A percentile compares a stretch with the other conserved stretches of the same genome.
These are phyloP conservation scores for Epirrhoe alternata DNA, from an alignment of 2,888 invertebrate genomes.

Conservation along the genomic window DNA sequence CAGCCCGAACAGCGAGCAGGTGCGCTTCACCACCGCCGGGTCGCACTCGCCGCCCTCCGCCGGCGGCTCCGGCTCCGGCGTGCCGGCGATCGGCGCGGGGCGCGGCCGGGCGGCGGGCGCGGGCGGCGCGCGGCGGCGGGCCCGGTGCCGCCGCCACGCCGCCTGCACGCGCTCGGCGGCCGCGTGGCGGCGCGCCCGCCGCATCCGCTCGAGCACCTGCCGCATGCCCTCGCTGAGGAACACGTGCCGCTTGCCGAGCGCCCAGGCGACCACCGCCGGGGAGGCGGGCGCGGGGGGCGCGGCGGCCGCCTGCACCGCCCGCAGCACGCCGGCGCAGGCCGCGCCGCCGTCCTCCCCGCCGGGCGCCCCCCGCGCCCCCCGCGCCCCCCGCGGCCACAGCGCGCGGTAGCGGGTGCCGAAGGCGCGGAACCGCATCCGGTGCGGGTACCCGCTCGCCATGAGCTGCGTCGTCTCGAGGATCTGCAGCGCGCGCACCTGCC, in stretches of 20 bases:
- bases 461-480: conserved; percentile 97
- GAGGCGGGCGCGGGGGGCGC: conserved; percentile 91
- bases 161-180: conserved; percentile 26
- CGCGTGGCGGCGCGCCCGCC: conserved; percentile 25
- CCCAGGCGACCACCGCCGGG: conserved; percentile 90
- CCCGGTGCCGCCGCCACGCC: conserved; percentile 91
- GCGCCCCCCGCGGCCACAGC: conserved; percentile 91
- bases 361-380: conserved; percentile 85
- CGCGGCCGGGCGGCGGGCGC: conserved; percentile 88
- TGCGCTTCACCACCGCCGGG: conserved; percentile 94
- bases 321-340: conserved; percentile 90
- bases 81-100: conserved; percentile 95
- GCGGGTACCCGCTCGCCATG: conserved; percentile 98
- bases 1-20: conserved; percentile 94
- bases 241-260: conserved; percentile 95
- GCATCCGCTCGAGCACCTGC: conserved; percentile 84
- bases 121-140: conserved; percentile 77
- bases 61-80: conserved; percentile 94
- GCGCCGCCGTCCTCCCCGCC: conserved; percentile 88
- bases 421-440: conserved; percentile 97
- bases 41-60: conserved; percentile 94
- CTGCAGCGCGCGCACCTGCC: conserved; percentile 94
- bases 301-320: conserved; percentile 90
- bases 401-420: conserved; percentile 94
- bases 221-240: conserved; percentile 97